A percentile compares a stretch with the other conserved stretches of the same genome.
Evolutionary conservation across 2,888 invertebrate genomes (phyloP).

Genomic region (Lymantria monacha): DNA sequence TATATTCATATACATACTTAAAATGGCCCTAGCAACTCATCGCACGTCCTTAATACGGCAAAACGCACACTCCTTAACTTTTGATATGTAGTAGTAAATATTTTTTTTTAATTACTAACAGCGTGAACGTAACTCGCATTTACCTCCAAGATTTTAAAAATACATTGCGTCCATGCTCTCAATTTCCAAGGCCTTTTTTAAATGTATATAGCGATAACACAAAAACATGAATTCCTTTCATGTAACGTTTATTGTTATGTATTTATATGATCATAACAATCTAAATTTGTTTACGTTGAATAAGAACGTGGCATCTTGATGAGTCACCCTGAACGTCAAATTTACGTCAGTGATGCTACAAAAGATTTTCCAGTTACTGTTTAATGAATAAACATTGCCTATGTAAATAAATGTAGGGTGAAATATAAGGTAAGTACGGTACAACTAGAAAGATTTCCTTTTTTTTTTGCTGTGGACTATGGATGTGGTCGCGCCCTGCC

Average conservation of each 20-base stretch:
- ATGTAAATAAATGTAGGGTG: slow-evolving; percentile 25
- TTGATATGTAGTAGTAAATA: too few relatives aligned
- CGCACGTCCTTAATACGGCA: too few relatives aligned
- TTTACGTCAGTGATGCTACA: slow-evolving; percentile 10
- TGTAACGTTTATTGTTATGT: slow-evolving; percentile 29
- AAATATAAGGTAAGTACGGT: slow-evolving; percentile 2
- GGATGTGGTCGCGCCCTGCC: too few relatives aligned
- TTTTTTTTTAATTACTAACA: neutral
- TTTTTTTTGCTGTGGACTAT: too few relatives aligned
- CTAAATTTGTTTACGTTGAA: slow-evolving; percentile 46
- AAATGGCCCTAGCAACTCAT: too few relatives aligned
- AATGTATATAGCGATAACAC: slow-evolving; percentile 23
- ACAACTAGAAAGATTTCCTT: neutral
- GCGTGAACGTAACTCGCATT: neutral
- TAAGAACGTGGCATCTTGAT: slow-evolving; percentile 20
- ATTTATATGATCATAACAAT: slow-evolving; percentile 36
- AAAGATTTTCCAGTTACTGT: slow-evolving; percentile 16
- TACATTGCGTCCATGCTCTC: slow-evolving; percentile 14
- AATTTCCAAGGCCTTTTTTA: slow-evolving; percentile 23
- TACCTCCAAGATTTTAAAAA: slow-evolving; percentile 11
- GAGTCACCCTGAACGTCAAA: slow-evolving; percentile 28
- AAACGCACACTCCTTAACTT: too few relatives aligned
- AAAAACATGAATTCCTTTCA: slow-evolving; percentile 25
- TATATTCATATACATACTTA: too few relatives aligned
- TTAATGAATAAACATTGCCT: slow-evolving; percentile 25